Evolutionary conservation across 2,797 vertebrate species (phyloP).

Genomic region (Sitta carolinensis): DNA sequence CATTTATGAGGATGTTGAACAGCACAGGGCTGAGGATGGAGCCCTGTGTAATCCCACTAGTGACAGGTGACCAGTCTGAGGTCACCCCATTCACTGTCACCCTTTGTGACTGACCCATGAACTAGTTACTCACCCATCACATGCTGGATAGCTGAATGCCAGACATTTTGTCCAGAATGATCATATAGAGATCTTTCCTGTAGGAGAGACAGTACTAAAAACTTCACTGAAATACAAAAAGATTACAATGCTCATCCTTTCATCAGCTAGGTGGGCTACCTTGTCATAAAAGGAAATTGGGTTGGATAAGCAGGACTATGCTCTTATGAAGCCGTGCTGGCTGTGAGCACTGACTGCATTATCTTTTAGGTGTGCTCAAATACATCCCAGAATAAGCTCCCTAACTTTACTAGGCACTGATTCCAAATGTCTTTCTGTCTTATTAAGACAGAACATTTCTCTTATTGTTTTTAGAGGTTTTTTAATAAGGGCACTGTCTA

Average conservation of each 20-base stretch:
- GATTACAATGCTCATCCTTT: neutral
- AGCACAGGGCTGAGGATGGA: neutral
- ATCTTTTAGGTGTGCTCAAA: neutral
- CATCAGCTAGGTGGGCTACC: neutral
- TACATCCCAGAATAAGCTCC: neutral
- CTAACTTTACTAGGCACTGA: neutral
- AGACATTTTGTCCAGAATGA: neutral
- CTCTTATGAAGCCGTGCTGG: neutral
- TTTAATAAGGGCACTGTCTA: neutral
- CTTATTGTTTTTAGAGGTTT: neutral
- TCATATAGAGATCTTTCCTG: neutral
- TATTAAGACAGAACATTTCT: neutral
- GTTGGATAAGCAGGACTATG: neutral
- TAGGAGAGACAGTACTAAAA: neutral
- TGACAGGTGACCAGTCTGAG: neutral
- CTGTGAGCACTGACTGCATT: neutral
- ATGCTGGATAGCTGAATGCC: neutral
- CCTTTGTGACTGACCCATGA: accelerated
- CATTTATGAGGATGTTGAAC: neutral
- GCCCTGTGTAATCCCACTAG: neutral
- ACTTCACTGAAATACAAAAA: neutral
- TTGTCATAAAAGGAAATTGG: neutral
- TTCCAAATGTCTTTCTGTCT: neutral
- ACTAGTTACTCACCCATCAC: neutral
- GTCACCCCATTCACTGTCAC: neutral